These are phyloP conservation scores for Cardiocondyla obscurior DNA, from an alignment of 1,140 invertebrate genomes.

Conservation along the genomic window DNA sequence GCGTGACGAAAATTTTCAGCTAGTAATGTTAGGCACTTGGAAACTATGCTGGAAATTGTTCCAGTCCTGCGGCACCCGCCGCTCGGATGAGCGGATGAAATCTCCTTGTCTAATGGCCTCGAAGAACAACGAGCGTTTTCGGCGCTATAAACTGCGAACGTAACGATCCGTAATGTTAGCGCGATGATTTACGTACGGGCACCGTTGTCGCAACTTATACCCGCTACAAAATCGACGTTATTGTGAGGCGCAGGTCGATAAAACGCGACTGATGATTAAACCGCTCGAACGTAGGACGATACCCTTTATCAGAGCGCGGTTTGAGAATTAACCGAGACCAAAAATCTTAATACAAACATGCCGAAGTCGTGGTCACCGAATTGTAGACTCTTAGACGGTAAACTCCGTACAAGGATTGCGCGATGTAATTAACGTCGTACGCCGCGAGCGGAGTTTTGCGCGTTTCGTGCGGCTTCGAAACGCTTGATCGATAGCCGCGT, in stretches of 20 bases:
- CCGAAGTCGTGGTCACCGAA: neutral
- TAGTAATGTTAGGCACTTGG: slow-evolving; percentile 51
- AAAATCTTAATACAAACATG: neutral
- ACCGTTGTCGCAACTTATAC: neutral
- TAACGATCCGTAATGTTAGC: slow-evolving; percentile 43
- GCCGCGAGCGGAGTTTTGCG: neutral
- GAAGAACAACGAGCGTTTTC: slow-evolving; percentile 50
- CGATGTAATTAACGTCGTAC: neutral
- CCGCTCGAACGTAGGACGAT: neutral
- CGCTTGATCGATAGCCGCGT: slow-evolving; percentile 50
- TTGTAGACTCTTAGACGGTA: neutral
- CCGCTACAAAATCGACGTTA: neutral
- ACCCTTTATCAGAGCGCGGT: no score
- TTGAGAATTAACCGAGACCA: neutral
- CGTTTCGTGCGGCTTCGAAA: neutral
- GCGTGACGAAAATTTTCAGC: slow-evolving; percentile 50
- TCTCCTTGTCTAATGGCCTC: slow-evolving; percentile 45
- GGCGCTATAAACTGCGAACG: slow-evolving; percentile 33
- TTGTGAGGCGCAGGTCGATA: neutral
- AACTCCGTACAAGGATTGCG: neutral
- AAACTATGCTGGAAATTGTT: slow-evolving; percentile 58
- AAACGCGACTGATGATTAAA: neutral
- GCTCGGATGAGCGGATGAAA: slow-evolving; percentile 30
- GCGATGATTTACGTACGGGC: slow-evolving; percentile 29
- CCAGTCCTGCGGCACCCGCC: slow-evolving; percentile 3